These are phyloP conservation scores for Papilio polytes DNA, from an alignment of 1,140 invertebrate species.

Conservation along the genomic window DNA sequence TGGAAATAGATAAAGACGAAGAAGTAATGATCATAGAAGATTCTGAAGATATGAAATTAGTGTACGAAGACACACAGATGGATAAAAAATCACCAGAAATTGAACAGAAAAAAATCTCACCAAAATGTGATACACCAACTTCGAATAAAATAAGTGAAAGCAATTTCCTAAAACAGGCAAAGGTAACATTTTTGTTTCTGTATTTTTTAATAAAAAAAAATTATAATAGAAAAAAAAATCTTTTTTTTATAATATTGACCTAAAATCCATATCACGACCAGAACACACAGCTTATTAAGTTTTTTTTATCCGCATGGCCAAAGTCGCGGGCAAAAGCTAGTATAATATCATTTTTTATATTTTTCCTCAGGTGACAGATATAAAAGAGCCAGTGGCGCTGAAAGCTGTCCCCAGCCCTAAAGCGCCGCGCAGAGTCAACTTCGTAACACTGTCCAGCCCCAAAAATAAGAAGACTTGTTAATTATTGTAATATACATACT, in stretches of 20 bases:
- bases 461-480: conserved; percentile 86
- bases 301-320: too few species aligned
- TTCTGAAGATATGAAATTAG: conserved; percentile 87
- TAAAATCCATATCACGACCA: too few species aligned
- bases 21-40: conserved; percentile 75
- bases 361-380: conserved; percentile 50
- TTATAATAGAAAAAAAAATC: too few species aligned
- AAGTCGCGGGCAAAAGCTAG: too few species aligned
- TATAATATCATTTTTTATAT: neutral
- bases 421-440: conserved; percentile 87
- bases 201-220: neutral
- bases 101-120: too few species aligned
- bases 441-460: conserved; percentile 90
- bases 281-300: too few species aligned
- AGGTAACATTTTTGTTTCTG: conserved; percentile 36
- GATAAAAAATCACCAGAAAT: conserved; percentile 8
- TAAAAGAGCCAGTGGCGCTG: conserved; percentile 53
- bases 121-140: neutral
- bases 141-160: conserved; percentile 32
- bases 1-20: conserved; percentile 51
- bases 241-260: neutral
- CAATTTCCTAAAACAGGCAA: conserved; percentile 66
- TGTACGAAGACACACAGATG: conserved; percentile 85
- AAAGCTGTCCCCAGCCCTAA: conserved; percentile 70
- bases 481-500: conserved; percentile 1